A percentile compares a stretch with the other conserved stretches of the same genome.
Conservation (phyloP, 1,140 invertebrate genomes). For the Xylocopa sonorina region DNA sequence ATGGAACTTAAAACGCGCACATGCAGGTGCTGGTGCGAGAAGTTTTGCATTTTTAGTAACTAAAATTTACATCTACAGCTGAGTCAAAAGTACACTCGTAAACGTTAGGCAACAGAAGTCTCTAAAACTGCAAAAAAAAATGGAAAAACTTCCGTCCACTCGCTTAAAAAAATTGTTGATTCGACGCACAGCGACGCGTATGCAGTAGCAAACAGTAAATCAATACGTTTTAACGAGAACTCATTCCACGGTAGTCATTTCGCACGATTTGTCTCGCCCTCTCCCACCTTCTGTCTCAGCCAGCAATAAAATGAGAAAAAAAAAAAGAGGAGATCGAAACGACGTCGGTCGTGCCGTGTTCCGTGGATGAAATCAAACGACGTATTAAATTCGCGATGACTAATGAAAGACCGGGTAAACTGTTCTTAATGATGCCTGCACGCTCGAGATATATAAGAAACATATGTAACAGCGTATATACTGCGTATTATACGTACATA, state of each 20-base stretch:
- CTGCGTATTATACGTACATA: conserved; percentile 46
- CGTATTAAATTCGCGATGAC: conserved; percentile 66
- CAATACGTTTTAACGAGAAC: conserved; percentile 48
- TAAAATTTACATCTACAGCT: too few species aligned
- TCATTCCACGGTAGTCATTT: background rate
- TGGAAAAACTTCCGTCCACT: too few species aligned
- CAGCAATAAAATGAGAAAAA: too few species aligned
- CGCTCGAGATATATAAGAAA: conserved; percentile 30
- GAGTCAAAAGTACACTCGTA: too few species aligned
- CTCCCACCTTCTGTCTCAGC: too few species aligned
- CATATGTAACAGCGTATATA: conserved; percentile 21
- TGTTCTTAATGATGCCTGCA: conserved; percentile 65
- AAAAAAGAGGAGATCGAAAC: conserved; percentile 29
- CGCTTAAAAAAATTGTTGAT: too few species aligned
- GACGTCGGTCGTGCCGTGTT: background rate
- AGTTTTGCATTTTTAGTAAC: too few species aligned
- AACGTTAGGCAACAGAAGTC: too few species aligned
- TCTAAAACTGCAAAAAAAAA: too few species aligned
- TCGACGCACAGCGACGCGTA: background rate
- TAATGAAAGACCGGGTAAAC: conserved; percentile 69
- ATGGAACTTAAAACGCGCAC: too few species aligned
- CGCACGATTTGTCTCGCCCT: conserved; percentile 7
- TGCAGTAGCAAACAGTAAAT: conserved; percentile 44
- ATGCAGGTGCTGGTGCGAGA: too few species aligned
- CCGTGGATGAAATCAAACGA: conserved; percentile 59